phyloP scores from a whole-genome alignment of 2,797 vertebrate genomes.

The Cyclura pinguis region DNA sequence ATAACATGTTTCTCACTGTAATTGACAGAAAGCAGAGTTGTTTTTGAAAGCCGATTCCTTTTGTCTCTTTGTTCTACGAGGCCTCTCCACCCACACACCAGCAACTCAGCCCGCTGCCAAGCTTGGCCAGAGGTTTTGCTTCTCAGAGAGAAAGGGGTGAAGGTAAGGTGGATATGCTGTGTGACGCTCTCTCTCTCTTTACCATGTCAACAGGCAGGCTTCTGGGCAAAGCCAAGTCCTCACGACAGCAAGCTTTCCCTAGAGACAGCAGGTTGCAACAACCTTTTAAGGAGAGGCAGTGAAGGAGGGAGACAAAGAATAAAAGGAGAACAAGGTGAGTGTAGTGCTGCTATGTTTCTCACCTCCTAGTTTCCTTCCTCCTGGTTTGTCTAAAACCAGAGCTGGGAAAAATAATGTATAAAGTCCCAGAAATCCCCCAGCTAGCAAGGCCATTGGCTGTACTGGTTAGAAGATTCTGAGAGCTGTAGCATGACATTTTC shows the following conservation, averaged over 20 bases:
- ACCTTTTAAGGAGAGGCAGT: neutral
- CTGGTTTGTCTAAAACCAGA: neutral
- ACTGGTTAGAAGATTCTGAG: neutral
- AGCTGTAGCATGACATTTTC: neutral
- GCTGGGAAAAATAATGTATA: too few relatives aligned
- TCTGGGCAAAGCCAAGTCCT: neutral
- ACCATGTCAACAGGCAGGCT: neutral
- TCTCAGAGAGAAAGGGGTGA: neutral
- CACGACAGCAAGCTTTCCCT: neutral
- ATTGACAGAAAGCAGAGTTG: neutral
- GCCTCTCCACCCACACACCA: neutral
- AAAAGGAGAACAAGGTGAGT: neutral
- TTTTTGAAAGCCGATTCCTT: neutral
- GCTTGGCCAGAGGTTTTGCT: neutral
- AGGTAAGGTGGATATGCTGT: neutral
- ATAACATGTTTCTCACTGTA: neutral
- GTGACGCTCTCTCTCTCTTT: neutral
- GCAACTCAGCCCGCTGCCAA: neutral
- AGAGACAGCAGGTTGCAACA: neutral
- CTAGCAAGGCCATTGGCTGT: neutral
- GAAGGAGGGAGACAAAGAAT: neutral
- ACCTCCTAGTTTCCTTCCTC: accelerated
- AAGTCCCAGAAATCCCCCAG: neutral
- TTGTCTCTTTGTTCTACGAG: neutral
- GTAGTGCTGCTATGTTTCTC: neutral